phyloP scores from a whole-genome alignment of 2,888 invertebrate genomes.

The Eupithecia exiguata region DNA sequence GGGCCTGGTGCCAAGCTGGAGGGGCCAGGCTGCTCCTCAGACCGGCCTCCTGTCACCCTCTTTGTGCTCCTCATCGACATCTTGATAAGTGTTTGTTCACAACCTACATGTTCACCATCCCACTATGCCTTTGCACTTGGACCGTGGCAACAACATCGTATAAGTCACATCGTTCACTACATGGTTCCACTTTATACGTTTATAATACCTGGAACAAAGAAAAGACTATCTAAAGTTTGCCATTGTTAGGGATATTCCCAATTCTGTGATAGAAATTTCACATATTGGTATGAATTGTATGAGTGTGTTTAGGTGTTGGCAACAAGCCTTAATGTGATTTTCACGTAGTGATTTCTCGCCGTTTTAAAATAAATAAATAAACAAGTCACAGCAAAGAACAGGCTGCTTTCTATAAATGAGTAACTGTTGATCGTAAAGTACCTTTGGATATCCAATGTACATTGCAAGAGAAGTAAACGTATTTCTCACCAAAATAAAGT shows the following conservation, averaged over 20 bases:
- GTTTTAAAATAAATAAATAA: no score
- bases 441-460: neutral
- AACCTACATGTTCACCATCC: slow-evolving; percentile 81
- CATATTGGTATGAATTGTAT: neutral
- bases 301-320: slow-evolving; percentile 17
- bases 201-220: slow-evolving; percentile 64
- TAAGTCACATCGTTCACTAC: slow-evolving; percentile 80
- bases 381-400: neutral
- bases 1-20: slow-evolving; percentile 29
- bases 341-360: no score
- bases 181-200: slow-evolving; percentile 74
- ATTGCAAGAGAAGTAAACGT: slow-evolving; percentile 21
- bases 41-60: slow-evolving; percentile 73
- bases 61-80: slow-evolving; percentile 82
- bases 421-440: neutral
- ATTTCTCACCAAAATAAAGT: slow-evolving; percentile 24
- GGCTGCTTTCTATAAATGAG: neutral
- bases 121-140: slow-evolving; percentile 77
- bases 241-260: slow-evolving; percentile 4
- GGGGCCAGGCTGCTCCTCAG: slow-evolving; percentile 61
- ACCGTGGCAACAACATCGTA: slow-evolving; percentile 79
- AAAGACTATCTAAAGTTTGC: slow-evolving; percentile 37
- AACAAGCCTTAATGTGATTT: neutral
- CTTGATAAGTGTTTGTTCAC: slow-evolving; percentile 61
- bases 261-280: neutral